Evolutionary conservation across 1,140 invertebrate species (phyloP).

Genomic region (Nasonia giraulti): DNA sequence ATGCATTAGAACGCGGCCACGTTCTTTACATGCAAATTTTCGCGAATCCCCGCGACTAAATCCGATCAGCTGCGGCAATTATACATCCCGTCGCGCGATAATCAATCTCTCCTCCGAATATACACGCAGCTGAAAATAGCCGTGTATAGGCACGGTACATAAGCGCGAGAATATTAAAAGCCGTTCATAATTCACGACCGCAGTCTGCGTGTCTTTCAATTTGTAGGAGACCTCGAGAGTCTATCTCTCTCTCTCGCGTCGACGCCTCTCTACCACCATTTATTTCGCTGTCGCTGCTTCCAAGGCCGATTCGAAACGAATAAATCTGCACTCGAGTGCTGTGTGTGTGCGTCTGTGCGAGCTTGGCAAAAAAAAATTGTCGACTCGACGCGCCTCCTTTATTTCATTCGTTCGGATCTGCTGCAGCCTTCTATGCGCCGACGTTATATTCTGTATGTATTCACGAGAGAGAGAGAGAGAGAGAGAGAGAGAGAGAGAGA

Average conservation of each 20-base stretch:
- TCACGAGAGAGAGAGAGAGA: background rate
- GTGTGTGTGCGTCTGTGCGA: too few relatives aligned
- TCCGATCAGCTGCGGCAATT: too few relatives aligned
- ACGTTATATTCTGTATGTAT: background rate
- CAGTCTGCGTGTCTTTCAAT: background rate
- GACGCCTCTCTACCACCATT: conserved; percentile 9
- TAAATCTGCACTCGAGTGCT: conserved; percentile 8
- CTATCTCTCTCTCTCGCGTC: background rate
- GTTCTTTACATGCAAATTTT: background rate
- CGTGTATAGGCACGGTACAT: background rate
- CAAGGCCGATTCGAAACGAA: conserved; percentile 35
- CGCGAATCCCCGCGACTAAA: too few relatives aligned
- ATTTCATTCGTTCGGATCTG: background rate
- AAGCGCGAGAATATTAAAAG: background rate
- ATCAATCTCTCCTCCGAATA: background rate
- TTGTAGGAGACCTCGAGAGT: background rate
- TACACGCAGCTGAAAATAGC: too few relatives aligned
- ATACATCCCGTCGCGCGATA: background rate
- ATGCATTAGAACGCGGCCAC: background rate
- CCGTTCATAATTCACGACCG: background rate
- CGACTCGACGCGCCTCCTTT: background rate
- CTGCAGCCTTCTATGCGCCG: background rate
- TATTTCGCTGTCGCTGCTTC: background rate
- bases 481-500: too few relatives aligned
- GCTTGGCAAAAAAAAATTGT: background rate